Base-by-base conservation (phyloP, 2,888 invertebrate species). In the Archips crataeganus region DNA sequence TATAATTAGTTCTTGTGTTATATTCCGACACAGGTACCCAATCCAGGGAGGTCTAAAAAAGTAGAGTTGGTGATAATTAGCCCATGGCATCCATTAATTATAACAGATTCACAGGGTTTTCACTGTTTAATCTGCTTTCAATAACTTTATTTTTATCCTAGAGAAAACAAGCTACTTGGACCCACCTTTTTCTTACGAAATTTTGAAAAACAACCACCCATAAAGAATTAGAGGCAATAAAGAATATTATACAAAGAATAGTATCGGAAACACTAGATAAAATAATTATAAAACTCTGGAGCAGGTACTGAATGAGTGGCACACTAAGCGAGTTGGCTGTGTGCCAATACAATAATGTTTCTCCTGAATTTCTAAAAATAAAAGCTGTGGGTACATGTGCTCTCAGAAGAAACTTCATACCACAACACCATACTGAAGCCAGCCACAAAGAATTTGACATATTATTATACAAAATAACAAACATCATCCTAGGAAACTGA, bases 11-110 rank as follows among this genome's bases (percentile, higher is more conserved):
- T 83, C 94, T 90, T 77, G 90, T 85, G 79, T 94, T 94, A 81
- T 94, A 94, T 85, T 95, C 95, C 57, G 95, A 94, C 63, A 94
- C 94, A 69, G 95, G 94, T 76, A 95, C 93, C 95, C 94, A 95
- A 85, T 95, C 95, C 82, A 95, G 85, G 77, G 94, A 93, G 75
- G 94, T 93, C 95, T 95, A 88, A 84, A 94, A 93, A 79, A 76
- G 75, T 78, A 75, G 39, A 75, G 74, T 49, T 5, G 75, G 74
- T 75, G 75, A 34, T 34, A 23, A 23, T 23, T 23, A 5, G 47
- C 8, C 15, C 13, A 47, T 51, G 11, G 34, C 9, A 34, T 15
- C 15, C 23, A 15, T n/a, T 10, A 11, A 42, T 3, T 49, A 13
- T 13, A 47, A 36, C n/a, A 47, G 39, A 23, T 42, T 60, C 11